A percentile compares a stretch with the other conserved stretches of the same genome.
phyloP scores from a whole-genome alignment of 2,888 invertebrate species.

The Eupeodes latifasciatus region DNA sequence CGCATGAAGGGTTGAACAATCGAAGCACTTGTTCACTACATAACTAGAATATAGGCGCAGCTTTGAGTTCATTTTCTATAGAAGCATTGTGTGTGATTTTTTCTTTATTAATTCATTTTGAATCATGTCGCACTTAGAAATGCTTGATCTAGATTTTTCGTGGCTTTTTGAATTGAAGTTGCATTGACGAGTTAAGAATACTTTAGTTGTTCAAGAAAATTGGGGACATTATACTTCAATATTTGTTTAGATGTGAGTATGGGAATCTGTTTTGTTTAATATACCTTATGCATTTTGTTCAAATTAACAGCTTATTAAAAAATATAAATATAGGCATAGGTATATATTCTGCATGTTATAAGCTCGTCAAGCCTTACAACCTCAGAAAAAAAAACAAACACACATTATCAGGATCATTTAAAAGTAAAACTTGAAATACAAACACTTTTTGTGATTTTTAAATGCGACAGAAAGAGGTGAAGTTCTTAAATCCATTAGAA shows the following conservation, averaged over 20 bases:
- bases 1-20: constrained; percentile 56
- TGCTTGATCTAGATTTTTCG: constrained; percentile 36
- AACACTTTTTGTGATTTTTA: too few relatives aligned
- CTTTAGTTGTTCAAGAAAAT: background rate
- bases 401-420: too few relatives aligned
- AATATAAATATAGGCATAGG: too few relatives aligned
- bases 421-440: too few relatives aligned
- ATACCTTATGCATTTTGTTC: background rate
- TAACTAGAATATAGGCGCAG: constrained; percentile 32
- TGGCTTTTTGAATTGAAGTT: constrained; percentile 23
- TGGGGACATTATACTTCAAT: background rate
- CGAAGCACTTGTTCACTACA: constrained; percentile 57
- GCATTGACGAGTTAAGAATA: constrained; percentile 14
- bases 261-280: background rate
- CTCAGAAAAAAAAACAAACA: too few relatives aligned
- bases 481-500: too few relatives aligned
- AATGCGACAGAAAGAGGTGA: too few relatives aligned
- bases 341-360: too few relatives aligned
- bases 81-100: constrained; percentile 30
- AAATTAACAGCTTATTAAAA: background rate
- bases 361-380: too few relatives aligned
- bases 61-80: constrained; percentile 33
- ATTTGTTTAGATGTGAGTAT: background rate
- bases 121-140: constrained; percentile 16
- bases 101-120: constrained; percentile 9